Conservation (phyloP, 2,888 invertebrate genomes). For the Campoplex nolae region DNA sequence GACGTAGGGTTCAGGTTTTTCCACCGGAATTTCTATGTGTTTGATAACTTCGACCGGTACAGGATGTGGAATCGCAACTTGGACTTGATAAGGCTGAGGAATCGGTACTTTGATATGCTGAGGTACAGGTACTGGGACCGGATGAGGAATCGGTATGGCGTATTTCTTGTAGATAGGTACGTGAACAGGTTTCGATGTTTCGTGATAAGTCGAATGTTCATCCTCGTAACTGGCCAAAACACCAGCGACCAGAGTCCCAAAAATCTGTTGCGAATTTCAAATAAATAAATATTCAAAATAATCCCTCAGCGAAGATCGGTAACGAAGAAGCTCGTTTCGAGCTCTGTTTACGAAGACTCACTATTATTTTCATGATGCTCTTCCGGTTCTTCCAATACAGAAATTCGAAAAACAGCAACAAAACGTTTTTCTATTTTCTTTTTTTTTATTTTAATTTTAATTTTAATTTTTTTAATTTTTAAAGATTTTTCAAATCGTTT, state of each 20-base stretch:
- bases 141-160: constrained; percentile 87
- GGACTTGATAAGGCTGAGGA: constrained; percentile 87
- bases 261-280: constrained; percentile 72
- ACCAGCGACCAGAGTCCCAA: constrained; percentile 72
- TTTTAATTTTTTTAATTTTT: background rate
- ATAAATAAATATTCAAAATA: constrained; percentile 31
- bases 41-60: constrained; percentile 85
- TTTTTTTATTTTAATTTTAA: too few relatives aligned
- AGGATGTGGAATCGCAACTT: constrained; percentile 84
- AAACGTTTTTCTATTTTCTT: too few relatives aligned
- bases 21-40: constrained; percentile 87
- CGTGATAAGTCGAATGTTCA: constrained; percentile 80
- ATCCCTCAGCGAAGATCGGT: background rate
- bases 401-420: background rate
- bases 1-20: constrained; percentile 87
- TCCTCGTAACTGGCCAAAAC: constrained; percentile 78
- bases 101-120: constrained; percentile 87
- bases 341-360: constrained; percentile 72
- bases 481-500: background rate
- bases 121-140: constrained; percentile 86
- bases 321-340: too few relatives aligned
- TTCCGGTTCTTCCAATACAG: background rate
- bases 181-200: constrained; percentile 80
- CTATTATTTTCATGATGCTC: constrained; percentile 77
- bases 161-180: constrained; percentile 82